Evolutionary conservation across 2,797 vertebrate genomes (phyloP).

Genomic region (Pagetopsis macropterus): DNA sequence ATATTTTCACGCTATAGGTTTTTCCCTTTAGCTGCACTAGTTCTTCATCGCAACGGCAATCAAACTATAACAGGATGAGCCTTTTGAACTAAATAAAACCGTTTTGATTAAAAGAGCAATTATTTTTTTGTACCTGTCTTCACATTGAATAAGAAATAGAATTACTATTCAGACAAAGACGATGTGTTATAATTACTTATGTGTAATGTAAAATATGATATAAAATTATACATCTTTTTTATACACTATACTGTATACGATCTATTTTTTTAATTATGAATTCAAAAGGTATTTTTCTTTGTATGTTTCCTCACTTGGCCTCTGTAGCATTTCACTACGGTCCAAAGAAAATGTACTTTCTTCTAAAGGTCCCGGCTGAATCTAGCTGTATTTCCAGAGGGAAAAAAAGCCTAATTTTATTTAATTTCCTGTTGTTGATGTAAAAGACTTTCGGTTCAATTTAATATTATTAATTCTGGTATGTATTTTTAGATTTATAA

Average conservation of each 20-base stretch:
- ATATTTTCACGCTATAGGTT: background rate
- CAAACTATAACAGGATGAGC: background rate
- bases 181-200: background rate
- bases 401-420: background rate
- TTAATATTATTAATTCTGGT: background rate
- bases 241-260: background rate
- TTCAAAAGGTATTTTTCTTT: background rate
- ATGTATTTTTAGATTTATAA: background rate
- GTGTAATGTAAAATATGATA: background rate
- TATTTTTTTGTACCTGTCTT: background rate
- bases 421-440: background rate
- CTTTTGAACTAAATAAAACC: background rate
- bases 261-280: background rate
- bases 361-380: background rate
- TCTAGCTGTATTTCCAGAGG: background rate
- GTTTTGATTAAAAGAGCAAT: background rate
- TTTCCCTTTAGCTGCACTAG: background rate
- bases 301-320: background rate
- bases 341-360: background rate
- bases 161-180: background rate
- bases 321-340: background rate
- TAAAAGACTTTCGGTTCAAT: background rate
- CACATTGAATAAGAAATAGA: background rate
- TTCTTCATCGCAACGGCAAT: background rate
- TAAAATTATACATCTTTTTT: background rate